phyloP scores from a whole-genome alignment of 2,113 vertebrate species.

The Aegithalos caudatus region DNA sequence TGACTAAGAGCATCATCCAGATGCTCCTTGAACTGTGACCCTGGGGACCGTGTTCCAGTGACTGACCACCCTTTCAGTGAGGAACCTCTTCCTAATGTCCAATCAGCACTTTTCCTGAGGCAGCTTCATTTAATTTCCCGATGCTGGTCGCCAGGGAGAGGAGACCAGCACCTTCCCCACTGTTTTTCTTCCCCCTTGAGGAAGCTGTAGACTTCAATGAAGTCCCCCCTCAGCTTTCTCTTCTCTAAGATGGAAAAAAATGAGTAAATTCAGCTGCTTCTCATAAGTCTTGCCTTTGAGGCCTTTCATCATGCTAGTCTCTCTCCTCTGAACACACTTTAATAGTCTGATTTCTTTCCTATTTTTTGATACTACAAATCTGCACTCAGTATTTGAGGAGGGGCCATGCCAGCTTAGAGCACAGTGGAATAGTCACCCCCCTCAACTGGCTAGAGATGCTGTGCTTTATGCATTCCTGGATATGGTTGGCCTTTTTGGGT shows the following conservation, averaged over 20 bases:
- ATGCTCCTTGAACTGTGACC: not conserved
- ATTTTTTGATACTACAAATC: not conserved
- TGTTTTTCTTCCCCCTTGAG: not conserved
- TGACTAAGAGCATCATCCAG: fast-evolving
- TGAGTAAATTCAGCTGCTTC: not conserved
- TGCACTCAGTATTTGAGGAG: not conserved
- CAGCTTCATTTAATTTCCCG: not conserved
- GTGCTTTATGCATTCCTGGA: not conserved
- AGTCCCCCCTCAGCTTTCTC: not conserved
- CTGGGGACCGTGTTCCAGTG: not conserved
- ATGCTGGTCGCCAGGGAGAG: not conserved
- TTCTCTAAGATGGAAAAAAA: not conserved
- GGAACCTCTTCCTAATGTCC: not conserved
- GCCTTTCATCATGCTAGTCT: not conserved
- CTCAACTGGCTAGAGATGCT: not conserved
- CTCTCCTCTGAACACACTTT: not conserved
- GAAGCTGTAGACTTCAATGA: not conserved
- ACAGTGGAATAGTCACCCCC: not conserved
- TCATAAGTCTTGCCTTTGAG: not conserved
- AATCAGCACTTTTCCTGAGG: not conserved
- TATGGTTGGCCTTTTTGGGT: not conserved
- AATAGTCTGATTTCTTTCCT: not conserved
- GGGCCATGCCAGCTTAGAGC: not conserved
- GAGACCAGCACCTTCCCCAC: not conserved
- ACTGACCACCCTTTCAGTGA: not conserved